Conservation (phyloP, 2,888 invertebrate species). For the Chrysolina americana region DNA sequence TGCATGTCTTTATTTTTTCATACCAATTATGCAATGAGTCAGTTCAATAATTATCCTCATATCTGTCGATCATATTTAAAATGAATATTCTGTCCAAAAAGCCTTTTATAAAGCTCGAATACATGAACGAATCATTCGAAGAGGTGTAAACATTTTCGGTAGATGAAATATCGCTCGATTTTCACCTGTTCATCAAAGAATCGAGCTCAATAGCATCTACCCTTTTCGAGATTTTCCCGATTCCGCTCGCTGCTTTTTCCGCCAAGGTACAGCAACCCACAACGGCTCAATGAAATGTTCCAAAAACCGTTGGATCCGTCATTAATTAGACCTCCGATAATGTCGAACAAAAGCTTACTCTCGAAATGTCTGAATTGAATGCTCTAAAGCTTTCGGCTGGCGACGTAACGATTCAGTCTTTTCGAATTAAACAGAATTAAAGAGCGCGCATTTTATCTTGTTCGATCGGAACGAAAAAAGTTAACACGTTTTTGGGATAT, state of each 20-base stretch:
- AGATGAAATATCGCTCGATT: too few species aligned
- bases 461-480: conserved; percentile 45
- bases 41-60: too few species aligned
- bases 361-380: conserved; percentile 56
- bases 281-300: conserved; percentile 38
- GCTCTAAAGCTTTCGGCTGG: conserved; percentile 54
- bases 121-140: too few species aligned
- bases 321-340: conserved; percentile 57
- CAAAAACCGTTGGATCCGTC: conserved; percentile 51
- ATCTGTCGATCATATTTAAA: too few species aligned
- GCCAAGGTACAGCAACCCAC: conserved; percentile 12
- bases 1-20: too few species aligned
- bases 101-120: too few species aligned
- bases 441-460: conserved; percentile 52
- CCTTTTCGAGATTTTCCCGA: background rate
- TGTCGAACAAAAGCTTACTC: conserved; percentile 53
- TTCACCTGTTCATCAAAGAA: background rate
- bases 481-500: conserved; percentile 34
- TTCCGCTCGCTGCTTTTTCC: background rate
- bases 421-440: conserved; percentile 59
- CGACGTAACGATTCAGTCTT: conserved; percentile 55
- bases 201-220: background rate
- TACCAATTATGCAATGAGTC: too few species aligned
- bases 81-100: too few species aligned
- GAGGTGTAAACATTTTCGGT: too few species aligned